Evolutionary conservation across 2,888 invertebrate genomes (phyloP).

Genomic region (Microctonus brassicae): DNA sequence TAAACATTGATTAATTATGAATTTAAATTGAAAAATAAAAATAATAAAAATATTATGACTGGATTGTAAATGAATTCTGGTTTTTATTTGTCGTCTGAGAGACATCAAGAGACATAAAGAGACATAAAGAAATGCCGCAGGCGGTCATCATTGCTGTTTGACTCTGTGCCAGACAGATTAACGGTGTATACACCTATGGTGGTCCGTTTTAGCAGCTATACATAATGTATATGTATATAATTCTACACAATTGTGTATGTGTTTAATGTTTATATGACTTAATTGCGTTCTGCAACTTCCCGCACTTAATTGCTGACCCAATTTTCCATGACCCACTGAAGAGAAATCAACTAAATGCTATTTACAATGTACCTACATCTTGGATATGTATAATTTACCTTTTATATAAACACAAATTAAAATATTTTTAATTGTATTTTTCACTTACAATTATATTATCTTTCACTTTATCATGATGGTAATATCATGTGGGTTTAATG

Average conservation of each 20-base stretch:
- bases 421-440: background rate
- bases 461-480: background rate
- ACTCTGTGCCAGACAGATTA: constrained; percentile 17
- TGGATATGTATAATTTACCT: background rate
- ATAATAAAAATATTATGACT: too few species aligned
- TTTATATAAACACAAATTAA: background rate
- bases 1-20: too few species aligned
- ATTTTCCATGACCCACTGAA: constrained; percentile 51
- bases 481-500: background rate
- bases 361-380: constrained; percentile 1
- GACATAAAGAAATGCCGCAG: constrained; percentile 26
- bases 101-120: background rate
- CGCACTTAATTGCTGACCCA: constrained; percentile 38
- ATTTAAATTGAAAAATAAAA: too few species aligned
- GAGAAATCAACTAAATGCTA: constrained; percentile 12
- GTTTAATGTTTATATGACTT: background rate
- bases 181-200: constrained; percentile 10
- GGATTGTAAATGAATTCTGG: background rate
- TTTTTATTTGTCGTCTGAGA: constrained; percentile 15
- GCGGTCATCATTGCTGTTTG: constrained; percentile 16
- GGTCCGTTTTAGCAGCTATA: background rate
- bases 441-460: too few species aligned
- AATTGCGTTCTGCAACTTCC: background rate
- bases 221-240: background rate
- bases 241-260: background rate